These are phyloP conservation scores for Paralvinella palmiformis DNA, from an alignment of 1,140 invertebrate genomes.

Conservation along the genomic window DNA sequence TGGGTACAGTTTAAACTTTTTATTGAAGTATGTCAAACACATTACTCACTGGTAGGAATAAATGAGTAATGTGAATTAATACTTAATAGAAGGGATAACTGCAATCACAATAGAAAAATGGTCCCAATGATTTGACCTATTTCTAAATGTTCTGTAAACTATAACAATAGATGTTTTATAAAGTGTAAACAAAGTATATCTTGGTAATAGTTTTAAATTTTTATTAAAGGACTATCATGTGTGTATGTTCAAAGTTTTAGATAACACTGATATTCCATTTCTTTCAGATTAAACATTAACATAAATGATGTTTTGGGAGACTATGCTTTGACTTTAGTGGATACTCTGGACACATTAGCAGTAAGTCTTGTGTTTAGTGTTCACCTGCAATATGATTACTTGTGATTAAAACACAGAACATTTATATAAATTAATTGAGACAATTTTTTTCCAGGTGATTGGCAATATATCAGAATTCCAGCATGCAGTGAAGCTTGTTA, in stretches of 20 bases:
- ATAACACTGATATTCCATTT: constrained; percentile 13
- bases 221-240: background rate
- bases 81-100: too few species aligned
- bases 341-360: constrained; percentile 55
- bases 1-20: too few species aligned
- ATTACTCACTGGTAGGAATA: too few species aligned
- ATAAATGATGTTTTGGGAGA: constrained; percentile 69
- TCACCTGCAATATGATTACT: background rate
- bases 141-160: background rate
- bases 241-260: constrained; percentile 4
- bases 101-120: background rate
- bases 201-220: too few species aligned
- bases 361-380: constrained; percentile 31
- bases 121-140: background rate
- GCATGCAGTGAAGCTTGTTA: constrained; percentile 57
- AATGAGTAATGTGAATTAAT: too few species aligned
- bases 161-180: background rate
- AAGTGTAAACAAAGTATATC: background rate
- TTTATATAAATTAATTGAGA: background rate
- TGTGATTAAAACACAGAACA: background rate
- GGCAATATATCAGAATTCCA: constrained; percentile 59
- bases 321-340: constrained; percentile 56
- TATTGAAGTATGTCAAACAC: too few species aligned
- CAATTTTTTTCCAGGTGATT: constrained; percentile 47
- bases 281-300: constrained; percentile 62